Base-by-base conservation (phyloP, 2,113 vertebrate genomes). In the Oenanthe oenanthe region DNA sequence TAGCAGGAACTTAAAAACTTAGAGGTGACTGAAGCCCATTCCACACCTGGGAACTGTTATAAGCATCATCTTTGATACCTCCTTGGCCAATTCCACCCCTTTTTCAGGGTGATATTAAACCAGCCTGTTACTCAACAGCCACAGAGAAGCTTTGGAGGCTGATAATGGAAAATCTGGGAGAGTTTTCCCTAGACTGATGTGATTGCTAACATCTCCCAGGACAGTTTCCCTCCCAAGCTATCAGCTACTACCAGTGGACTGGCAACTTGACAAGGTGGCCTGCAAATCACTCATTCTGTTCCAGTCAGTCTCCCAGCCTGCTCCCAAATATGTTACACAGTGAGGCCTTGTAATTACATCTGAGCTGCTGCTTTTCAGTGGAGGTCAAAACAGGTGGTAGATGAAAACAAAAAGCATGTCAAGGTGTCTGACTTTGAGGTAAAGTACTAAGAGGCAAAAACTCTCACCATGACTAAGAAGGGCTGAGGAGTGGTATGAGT, bases 21-120 rank as follows among this genome's bases (percentile, higher is more conserved):
- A 47, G 47, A 67, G 51, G 47, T 10, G 51, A 77, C 28, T 0
- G 0, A 89, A 73, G 38, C n/a, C 16, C 20, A 3, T 12, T 19
- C 12, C 32, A 3, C 0, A 0, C 12, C 0, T 47, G 36, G 58
- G 50, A 53, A 50, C 58, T 38, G 45, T 12, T 28, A 40, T 0
- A 48, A 75, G 57, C 34, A 72, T 13, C 17, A 15, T 12, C 18
- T 32, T 38, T 0, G 2, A 15, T 12, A 31, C 7, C 32, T 32
- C 13, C 16, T 31, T 40, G 47, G 51, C 34, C 38, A 87, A 56
- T 50, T 42, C 29, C 9, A 18, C 26, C 13, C 21, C 19, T 22
- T 74, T 86, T 71, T 9, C 38, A 38, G 75, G n/a, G 17, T 17
- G 45, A n/a, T 36, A 13, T 68, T 72, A 71, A 75, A 75, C 6